Base-by-base conservation (phyloP, 2,888 invertebrate species). In the Tiphia femorata region DNA sequence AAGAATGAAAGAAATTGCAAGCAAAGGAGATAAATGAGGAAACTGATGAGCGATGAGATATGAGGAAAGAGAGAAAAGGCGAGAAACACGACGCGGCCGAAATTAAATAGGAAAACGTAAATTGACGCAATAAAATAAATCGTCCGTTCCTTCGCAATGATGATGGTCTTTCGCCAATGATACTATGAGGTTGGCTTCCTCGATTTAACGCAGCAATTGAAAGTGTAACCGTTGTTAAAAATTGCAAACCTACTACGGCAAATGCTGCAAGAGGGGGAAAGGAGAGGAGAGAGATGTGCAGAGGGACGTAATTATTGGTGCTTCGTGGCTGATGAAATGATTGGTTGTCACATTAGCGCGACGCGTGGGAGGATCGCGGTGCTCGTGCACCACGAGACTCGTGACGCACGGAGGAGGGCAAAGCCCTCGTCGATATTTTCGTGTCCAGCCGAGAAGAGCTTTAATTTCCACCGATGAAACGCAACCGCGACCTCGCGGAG, bases 291-390 rank as follows among this genome's bases (percentile, higher is more conserved):
- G 19, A 21, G 21, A 20, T 3, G 12, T 6, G 41, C 20, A 14
- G 23, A 21, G 42, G 42, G 41, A 41, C 62, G 58, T 67, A 70
- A 70, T 70, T 70, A 69, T 69, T 58, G 65, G 65, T 62, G 59
- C 69, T 67, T 62, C 58, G 51, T 40, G 35, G 51, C 42, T 67
- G 70, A 69, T 64, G 62, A 69, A 60, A 64, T 69, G 68, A 70
- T 70, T 68, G 66, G 54, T 53, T 61, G 64, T 58, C 51, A 58
- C 61, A 60, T 62, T 61, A 68, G 56, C 54, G 44, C 38, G 46
- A 49, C 43, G 64, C 62, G 72, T 73, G 69, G 73, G 70, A 67
- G 58, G 67, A 51, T 62, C 59, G 17, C 41, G 30, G 60, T 63
- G 48, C 59, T 63, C 48, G 23, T 58, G 62, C 49, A 64, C 59